Base-by-base conservation (phyloP, 2,113 vertebrate genomes). In the Oxyruncus cristatus region DNA sequence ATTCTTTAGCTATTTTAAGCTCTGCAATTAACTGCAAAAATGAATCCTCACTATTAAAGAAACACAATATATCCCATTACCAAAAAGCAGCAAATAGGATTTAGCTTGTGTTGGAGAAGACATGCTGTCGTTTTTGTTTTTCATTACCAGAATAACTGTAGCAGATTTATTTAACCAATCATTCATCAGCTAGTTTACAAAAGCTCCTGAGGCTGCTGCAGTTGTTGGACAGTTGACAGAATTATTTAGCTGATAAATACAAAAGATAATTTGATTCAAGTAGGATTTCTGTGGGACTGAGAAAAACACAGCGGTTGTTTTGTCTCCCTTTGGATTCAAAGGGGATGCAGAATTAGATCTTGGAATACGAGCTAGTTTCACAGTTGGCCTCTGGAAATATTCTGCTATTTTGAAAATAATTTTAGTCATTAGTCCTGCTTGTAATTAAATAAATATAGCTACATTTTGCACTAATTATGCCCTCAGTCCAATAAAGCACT, bases 141-240 rank as follows among this genome's bases (percentile, higher is more conserved):
- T 95, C 71, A 94, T 93, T 97, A 85, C 80, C 79, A 90, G 82
- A 97, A 96, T 95, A 94, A 96, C 87, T 91, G 81, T 79, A 90
- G 92, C 93, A 91, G 77, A 70, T 95, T 97, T 93, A 86, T 90
- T 94, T 96, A 97, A 97, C 96, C 96, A 97, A 77, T 97, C 88
- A 63, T 83, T 97, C 92, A 95, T 71, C 94, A 92, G 84, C n/a
- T 74, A 79, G 88, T 87, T 95, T 93, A 76, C 89, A 94, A 92
- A 96, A 96, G 73, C 78, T 96, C 92, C 96, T 80, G 92, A 71
- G 94, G 72, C 53, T 94, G 76, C 55, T 76, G 94, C 66, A 93
- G 68, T 94, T 92, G 84, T 84, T 94, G 92, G 74, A 87, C 93
- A 93, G 56, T 65, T 97, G 94, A 95, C 96, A 97, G 93, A 96